Conservation (phyloP, 2,888 invertebrate species). For the Lamellibrachia columna region DNA sequence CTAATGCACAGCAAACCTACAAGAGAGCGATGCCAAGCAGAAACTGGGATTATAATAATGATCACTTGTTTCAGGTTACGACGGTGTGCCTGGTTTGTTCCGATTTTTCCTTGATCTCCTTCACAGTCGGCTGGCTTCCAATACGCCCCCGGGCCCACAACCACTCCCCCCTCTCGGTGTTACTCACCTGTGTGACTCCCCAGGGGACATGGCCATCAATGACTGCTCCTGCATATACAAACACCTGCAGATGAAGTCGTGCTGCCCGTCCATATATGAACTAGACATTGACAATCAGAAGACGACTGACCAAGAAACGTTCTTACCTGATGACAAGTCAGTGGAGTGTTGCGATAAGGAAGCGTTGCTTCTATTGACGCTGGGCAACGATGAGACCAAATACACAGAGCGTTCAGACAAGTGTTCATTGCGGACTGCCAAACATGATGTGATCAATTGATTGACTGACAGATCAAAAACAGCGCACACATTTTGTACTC, state of each 20-base stretch:
- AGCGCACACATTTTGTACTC: neutral
- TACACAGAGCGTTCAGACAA: neutral
- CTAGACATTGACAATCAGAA: neutral
- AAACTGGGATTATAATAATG: neutral
- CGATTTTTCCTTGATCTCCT: constrained; percentile 35
- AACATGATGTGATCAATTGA: neutral
- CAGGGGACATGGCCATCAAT: neutral
- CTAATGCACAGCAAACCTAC: too few relatives aligned
- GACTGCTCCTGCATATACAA: neutral
- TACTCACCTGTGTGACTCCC: constrained; percentile 20
- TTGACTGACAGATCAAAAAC: neutral
- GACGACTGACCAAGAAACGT: neutral
- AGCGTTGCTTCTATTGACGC: neutral
- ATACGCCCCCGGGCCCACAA: neutral
- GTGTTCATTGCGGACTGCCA: neutral
- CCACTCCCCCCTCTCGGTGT: neutral
- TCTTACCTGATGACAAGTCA: neutral
- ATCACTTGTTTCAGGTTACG: constrained; percentile 36
- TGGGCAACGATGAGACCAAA: neutral
- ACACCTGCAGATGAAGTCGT: neutral
- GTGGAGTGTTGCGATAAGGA: neutral
- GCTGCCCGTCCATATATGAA: neutral
- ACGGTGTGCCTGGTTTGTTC: constrained; percentile 40
- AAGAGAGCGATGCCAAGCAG: too few relatives aligned
- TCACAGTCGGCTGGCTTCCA: neutral